Percentiles rank a stretch among this genome's conserved stretches.
phyloP scores from a whole-genome alignment of 2,113 vertebrate species.

The Ibidorhyncha struthersii region DNA sequence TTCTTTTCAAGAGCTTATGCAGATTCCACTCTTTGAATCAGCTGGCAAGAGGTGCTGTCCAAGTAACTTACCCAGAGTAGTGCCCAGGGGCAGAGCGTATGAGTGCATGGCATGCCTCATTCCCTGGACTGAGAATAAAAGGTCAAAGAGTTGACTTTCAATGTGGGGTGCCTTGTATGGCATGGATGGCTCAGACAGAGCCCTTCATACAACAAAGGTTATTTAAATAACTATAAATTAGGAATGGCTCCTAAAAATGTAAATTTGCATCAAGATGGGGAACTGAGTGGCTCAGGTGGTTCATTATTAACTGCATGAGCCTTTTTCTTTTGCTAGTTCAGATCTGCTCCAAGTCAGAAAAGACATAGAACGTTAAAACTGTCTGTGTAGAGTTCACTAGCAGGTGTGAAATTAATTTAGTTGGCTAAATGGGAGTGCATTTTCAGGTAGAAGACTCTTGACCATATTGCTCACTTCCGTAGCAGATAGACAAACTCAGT shows the following conservation, averaged over 20 bases:
- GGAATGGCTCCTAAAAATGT: not conserved
- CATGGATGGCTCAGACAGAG: conserved; percentile 3
- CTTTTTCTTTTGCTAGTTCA: not conserved
- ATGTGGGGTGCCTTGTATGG: conserved; percentile 2
- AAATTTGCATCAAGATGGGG: not conserved
- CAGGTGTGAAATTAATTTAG: not conserved
- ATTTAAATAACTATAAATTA: conserved; percentile 37
- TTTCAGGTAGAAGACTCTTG: not conserved
- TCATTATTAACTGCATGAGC: not conserved
- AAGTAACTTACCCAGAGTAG: conserved; percentile 47
- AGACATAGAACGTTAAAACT: not conserved
- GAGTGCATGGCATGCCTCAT: conserved; percentile 18
- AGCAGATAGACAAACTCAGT: not conserved
- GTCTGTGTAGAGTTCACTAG: not conserved
- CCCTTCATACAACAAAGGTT: conserved; percentile 11
- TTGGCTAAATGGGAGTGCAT: not conserved
- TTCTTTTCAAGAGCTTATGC: conserved; percentile 65
- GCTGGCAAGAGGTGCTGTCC: conserved; percentile 47
- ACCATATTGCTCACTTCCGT: not conserved
- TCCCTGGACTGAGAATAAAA: conserved; percentile 49
- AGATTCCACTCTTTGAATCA: conserved; percentile 58
- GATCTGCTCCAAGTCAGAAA: not conserved
- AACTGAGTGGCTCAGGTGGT: conserved; percentile 11
- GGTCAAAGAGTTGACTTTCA: conserved; percentile 27
- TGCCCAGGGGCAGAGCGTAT: conserved; percentile 1